Conservation (phyloP, 2,888 invertebrate species). For the Encarsia formosa region DNA sequence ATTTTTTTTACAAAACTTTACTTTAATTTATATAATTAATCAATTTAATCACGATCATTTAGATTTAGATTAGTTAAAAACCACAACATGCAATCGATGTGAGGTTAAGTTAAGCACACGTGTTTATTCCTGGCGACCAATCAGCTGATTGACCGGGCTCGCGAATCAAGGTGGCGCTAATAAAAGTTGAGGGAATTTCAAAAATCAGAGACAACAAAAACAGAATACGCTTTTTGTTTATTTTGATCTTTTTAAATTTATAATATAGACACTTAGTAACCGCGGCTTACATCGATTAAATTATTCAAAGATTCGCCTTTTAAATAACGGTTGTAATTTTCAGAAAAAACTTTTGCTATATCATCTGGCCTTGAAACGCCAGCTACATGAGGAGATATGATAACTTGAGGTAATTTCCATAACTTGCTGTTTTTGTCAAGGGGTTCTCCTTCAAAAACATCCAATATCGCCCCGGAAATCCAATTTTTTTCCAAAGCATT, state of each 20-base stretch:
- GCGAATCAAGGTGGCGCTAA: too few relatives aligned
- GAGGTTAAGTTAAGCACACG: too few relatives aligned
- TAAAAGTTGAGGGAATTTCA: too few relatives aligned
- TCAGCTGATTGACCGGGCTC: too few relatives aligned
- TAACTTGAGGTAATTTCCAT: constrained; percentile 55
- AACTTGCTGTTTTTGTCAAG: constrained; percentile 51
- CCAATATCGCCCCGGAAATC: constrained; percentile 57
- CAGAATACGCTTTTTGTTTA: too few relatives aligned
- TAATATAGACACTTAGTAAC: constrained; percentile 44
- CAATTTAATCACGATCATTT: too few relatives aligned
- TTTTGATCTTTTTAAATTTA: too few relatives aligned
- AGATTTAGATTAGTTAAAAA: too few relatives aligned
- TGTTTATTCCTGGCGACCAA: too few relatives aligned
- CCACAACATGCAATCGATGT: too few relatives aligned
- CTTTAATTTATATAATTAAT: too few relatives aligned
- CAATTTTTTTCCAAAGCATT: constrained; percentile 54
- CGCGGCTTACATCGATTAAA: constrained; percentile 45
- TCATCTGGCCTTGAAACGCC: constrained; percentile 48
- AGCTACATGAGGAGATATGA: constrained; percentile 53
- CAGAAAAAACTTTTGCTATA: constrained; percentile 51
- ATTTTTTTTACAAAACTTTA: neutral
- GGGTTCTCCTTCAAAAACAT: constrained; percentile 58
- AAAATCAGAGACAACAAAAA: too few relatives aligned
- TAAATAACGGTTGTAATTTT: constrained; percentile 50
- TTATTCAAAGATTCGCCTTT: constrained; percentile 46